These are phyloP conservation scores for Oncorhynchus gorbuscha DNA, from an alignment of 2,113 vertebrate genomes.

Conservation along the genomic window DNA sequence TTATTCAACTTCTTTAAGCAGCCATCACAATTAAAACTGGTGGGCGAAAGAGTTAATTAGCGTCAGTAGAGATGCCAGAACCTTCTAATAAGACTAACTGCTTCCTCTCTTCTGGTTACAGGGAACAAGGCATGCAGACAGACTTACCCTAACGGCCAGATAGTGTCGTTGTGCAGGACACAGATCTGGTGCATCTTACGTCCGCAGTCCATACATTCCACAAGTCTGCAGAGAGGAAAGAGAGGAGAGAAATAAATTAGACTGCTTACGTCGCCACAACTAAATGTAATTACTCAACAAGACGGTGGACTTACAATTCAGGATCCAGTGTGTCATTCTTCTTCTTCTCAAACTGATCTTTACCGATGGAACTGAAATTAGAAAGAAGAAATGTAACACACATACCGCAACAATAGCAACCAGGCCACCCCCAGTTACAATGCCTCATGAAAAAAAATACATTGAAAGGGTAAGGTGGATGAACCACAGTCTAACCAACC, in stretches of 20 bases:
- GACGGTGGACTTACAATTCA: constrained; percentile 82
- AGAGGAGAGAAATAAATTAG: neutral
- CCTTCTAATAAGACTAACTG: neutral
- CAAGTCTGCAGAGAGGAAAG: constrained; percentile 78
- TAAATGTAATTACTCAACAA: too few relatives aligned
- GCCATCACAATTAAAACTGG: constrained; percentile 89
- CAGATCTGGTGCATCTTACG: constrained; percentile 99
- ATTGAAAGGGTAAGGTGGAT: neutral
- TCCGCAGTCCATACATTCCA: constrained; percentile 96
- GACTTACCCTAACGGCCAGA: constrained; percentile 92
- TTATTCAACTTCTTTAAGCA: constrained; percentile 95
- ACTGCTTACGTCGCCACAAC: neutral
- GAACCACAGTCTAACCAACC: neutral
- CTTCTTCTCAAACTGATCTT: constrained; percentile 98
- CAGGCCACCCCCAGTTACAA: neutral
- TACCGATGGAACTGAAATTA: constrained; percentile 89
- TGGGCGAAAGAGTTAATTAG: neutral
- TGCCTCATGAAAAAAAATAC: neutral
- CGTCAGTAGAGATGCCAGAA: neutral
- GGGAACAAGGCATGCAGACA: neutral
- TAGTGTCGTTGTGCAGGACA: constrained; percentile 93
- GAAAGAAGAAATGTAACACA: neutral
- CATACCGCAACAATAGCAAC: neutral
- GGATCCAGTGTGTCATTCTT: constrained; percentile 98
- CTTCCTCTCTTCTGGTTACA: neutral